These are phyloP conservation scores for Eremophila alpestris DNA, from an alignment of 2,797 vertebrate genomes.

Conservation along the genomic window DNA sequence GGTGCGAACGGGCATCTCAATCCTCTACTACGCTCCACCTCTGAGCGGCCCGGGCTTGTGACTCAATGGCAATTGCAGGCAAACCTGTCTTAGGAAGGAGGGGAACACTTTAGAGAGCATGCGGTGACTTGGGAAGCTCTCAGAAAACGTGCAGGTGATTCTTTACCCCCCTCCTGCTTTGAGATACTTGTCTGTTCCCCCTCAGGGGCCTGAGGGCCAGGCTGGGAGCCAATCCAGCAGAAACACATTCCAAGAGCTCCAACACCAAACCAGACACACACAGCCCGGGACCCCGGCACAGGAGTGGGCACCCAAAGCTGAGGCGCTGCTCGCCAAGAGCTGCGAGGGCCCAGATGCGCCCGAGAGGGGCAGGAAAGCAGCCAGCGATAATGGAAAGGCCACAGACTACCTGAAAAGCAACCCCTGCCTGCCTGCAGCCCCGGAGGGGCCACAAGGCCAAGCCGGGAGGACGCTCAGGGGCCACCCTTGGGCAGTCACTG, in stretches of 20 bases:
- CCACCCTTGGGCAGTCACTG: not conserved
- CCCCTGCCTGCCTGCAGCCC: not conserved
- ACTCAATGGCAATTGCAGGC: not conserved
- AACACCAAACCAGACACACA: fast-evolving
- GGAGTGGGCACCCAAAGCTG: not conserved
- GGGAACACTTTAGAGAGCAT: not conserved
- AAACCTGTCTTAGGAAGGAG: not conserved
- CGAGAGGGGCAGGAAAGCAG: not conserved
- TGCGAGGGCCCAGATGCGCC: not conserved
- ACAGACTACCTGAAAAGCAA: not conserved
- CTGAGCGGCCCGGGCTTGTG: not conserved
- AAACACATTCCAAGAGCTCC: not conserved
- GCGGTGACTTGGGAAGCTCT: not conserved
- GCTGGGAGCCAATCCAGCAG: not conserved
- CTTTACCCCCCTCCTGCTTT: not conserved
- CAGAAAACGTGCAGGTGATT: not conserved
- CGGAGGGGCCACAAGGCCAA: not conserved
- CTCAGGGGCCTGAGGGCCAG: not conserved
- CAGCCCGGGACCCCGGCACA: fast-evolving
- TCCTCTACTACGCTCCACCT: not conserved
- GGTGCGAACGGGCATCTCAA: not conserved
- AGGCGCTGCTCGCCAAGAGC: not conserved
- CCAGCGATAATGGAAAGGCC: not conserved
- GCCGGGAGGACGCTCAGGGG: not conserved
- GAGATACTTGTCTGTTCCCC: not conserved